Percentiles rank a stretch among this genome's conserved stretches.
Conservation (phyloP, 2,113 vertebrate species). For the Urocynchramus pylzowi region DNA sequence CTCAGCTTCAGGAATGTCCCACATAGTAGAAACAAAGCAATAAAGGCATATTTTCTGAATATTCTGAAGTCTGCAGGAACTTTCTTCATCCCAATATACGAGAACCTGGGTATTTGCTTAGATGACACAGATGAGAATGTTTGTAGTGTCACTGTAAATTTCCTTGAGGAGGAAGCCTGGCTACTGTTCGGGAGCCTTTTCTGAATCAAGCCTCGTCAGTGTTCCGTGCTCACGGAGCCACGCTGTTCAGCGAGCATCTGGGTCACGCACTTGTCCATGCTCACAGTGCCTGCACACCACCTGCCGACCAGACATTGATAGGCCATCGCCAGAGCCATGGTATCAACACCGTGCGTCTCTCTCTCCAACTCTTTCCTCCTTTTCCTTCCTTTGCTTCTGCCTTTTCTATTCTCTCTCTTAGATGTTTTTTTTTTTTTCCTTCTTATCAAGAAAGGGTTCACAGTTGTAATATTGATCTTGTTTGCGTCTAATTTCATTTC, state of each 20-base stretch:
- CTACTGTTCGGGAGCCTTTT: not conserved
- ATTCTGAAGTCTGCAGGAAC: not conserved
- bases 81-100: not conserved
- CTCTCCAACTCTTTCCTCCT: not conserved
- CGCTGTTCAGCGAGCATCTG: not conserved
- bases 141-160: not conserved
- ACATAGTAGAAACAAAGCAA: not conserved
- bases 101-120: not conserved
- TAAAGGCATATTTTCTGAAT: not conserved
- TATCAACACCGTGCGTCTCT: no score
- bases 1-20: not conserved
- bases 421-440: not conserved
- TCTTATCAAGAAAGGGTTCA: not conserved
- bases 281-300: not conserved
- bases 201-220: not conserved
- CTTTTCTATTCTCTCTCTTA: not conserved
- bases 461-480: not conserved
- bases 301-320: fast-evolving
- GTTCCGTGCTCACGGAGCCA: not conserved
- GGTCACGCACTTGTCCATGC: not conserved
- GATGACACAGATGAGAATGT: no score
- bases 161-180: not conserved
- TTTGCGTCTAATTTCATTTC: not conserved
- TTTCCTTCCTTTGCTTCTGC: not conserved
- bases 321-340: not conserved